Evolutionary conservation across 2,797 vertebrate species (phyloP).

Genomic region (Pantherophis vulpinus): DNA sequence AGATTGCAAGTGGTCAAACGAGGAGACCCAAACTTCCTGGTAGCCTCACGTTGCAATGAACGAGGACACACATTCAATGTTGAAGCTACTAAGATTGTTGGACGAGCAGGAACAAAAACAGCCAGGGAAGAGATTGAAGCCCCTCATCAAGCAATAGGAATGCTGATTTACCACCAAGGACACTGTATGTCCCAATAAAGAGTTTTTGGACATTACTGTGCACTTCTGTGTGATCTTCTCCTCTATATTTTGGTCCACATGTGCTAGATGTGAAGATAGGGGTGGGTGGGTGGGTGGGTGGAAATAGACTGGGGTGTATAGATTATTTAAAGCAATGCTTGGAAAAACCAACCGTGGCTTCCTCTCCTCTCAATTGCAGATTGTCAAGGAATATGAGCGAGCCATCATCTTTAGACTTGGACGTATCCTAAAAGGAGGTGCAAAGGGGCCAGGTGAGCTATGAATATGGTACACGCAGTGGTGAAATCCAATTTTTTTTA

Average conservation of each 20-base stretch:
- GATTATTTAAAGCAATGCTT: not conserved
- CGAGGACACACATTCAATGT: too few species aligned
- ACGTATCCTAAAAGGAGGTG: constrained; percentile 88
- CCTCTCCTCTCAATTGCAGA: constrained; percentile 71
- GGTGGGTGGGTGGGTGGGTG: too few species aligned
- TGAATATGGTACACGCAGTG: not conserved
- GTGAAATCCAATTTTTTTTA: too few species aligned
- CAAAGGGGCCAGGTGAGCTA: constrained; percentile 90
- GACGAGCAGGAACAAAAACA: too few species aligned
- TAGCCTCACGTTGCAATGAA: too few species aligned
- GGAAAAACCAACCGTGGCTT: not conserved
- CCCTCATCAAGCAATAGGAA: too few species aligned
- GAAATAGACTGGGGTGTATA: not conserved
- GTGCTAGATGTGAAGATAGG: not conserved
- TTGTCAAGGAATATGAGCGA: constrained; percentile 94
- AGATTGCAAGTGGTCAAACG: too few species aligned
- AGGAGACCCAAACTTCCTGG: too few species aligned
- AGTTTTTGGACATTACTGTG: not conserved
- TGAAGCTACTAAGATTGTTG: too few species aligned
- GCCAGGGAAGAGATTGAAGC: too few species aligned
- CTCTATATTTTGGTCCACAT: too few species aligned
- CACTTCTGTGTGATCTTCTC: not conserved
- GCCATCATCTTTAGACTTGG: constrained; percentile 95
- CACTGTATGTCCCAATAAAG: not conserved
- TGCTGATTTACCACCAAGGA: too few species aligned